phyloP scores from a whole-genome alignment of 2,797 vertebrate genomes.

The Acanthornis magna region DNA sequence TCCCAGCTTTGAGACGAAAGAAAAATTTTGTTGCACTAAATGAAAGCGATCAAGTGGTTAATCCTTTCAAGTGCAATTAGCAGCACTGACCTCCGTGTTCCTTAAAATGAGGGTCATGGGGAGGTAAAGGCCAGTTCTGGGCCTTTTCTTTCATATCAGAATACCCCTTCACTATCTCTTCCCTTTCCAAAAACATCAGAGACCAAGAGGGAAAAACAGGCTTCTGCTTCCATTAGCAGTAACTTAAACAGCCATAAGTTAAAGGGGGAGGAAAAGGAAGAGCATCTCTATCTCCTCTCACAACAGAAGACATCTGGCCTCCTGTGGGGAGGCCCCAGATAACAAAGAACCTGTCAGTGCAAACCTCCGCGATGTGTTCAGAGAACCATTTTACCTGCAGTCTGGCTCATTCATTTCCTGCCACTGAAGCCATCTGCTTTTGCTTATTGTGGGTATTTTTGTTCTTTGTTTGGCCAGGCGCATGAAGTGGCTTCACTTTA shows the following conservation, averaged over 20 bases:
- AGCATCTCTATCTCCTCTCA: conserved; percentile 56
- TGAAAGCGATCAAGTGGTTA: conserved; percentile 37
- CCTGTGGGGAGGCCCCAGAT: conserved; percentile 50
- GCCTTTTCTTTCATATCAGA: conserved; percentile 40
- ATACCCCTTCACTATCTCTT: conserved; percentile 23
- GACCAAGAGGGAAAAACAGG: conserved; percentile 32
- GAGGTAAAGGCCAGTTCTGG: conserved; percentile 51
- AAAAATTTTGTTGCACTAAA: conserved; percentile 2
- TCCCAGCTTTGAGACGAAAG: neutral
- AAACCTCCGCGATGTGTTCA: conserved; percentile 12
- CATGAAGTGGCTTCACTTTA: conserved; percentile 37
- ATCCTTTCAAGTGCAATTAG: conserved; percentile 61
- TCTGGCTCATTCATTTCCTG: conserved; percentile 61
- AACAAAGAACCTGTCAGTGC: conserved; percentile 65
- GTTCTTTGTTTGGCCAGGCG: conserved; percentile 50
- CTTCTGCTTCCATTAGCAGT: conserved; percentile 61
- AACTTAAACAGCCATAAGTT: conserved; percentile 67
- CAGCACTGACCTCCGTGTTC: conserved; percentile 24
- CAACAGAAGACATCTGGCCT: conserved; percentile 61
- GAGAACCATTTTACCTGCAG: conserved; percentile 61
- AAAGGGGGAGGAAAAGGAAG: conserved; percentile 63
- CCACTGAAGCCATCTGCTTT: conserved; percentile 65
- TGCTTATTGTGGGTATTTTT: conserved; percentile 59
- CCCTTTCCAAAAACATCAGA: conserved; percentile 55
- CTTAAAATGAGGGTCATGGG: conserved; percentile 45